Base-by-base conservation (phyloP, 2,797 vertebrate genomes). In the Characodon lateralis region DNA sequence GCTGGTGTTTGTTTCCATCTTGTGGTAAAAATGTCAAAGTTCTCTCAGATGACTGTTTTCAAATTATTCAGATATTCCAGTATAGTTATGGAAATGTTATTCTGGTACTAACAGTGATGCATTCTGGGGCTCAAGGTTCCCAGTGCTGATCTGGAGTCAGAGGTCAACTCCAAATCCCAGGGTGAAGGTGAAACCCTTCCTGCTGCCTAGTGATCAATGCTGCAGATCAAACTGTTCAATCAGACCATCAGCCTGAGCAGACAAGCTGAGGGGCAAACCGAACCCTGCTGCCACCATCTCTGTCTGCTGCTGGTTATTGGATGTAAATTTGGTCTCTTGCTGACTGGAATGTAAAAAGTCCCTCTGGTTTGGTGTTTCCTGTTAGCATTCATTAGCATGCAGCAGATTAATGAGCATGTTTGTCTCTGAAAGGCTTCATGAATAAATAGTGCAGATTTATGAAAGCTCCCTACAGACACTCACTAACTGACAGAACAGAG, bases 361-460 rank as follows among this genome's bases (percentile, higher is more conserved):
- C 80, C 78, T 9, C 58, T 55, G 50, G 71, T 70, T 24, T 51
- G 53, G 22, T 55, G 48, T 7, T 58, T 55, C 50, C 12, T n/a
- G 53, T 81, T 74, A 81, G 65, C 65, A 82, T 82, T 74, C 9
- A 53, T 79, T 86, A 79, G 76, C 78, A 82, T 82, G 24, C 80
- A 31, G 58, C 71, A 76, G 71, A 46, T 71, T 79, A 68, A 61
- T 41, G 10, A 70, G 48, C 65, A 18, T 73, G 71, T 73, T 58
- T 73, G 53, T 79, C 76, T 73, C 76, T 71, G 78, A 83, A 73
- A 51, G 58, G 46, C 7, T 18, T 66, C 74, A 71, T 87, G 72
- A 82, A 82, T 87, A 75, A 76, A 78, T 66, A 59, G 26, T 24
- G 61, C 63, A 63, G 78, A 39, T 63, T 70, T 78, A 78, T 68